Conservation (phyloP, 2,113 vertebrate species). For the Notothenia coriiceps region DNA sequence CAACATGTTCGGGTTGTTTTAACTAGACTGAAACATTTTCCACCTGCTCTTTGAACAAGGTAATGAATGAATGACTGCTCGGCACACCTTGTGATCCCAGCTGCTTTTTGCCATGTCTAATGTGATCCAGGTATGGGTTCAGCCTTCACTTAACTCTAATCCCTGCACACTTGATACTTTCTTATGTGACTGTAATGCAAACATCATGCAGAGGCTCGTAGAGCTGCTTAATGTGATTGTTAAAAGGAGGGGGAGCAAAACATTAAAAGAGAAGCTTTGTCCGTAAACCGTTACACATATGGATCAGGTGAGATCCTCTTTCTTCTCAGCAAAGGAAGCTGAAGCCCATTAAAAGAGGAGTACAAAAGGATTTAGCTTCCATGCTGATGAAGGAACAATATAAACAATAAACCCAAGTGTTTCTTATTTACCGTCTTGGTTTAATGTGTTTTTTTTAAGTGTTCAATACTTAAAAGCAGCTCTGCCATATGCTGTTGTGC, state of each 20-base stretch:
- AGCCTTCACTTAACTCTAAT: constrained; percentile 68
- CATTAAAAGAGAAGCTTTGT: constrained; percentile 68
- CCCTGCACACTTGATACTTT: constrained; percentile 64
- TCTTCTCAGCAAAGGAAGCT: constrained; percentile 23
- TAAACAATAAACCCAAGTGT: constrained; percentile 62
- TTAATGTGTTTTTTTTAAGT: constrained; percentile 73
- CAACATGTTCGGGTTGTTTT: constrained; percentile 10
- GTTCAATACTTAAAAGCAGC: constrained; percentile 35
- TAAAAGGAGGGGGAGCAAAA: constrained; percentile 36
- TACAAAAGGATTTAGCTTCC: constrained; percentile 45
- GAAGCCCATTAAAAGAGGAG: constrained; percentile 29
- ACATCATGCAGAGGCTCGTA: constrained; percentile 60
- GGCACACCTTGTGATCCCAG: constrained; percentile 43
- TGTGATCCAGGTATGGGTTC: constrained; percentile 71
- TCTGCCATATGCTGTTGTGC: constrained; percentile 42
- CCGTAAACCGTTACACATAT: constrained; percentile 61
- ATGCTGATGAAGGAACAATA: constrained; percentile 56
- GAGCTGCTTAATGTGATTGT: constrained; percentile 69
- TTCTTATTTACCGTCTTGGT: constrained; percentile 64
- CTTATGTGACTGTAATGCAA: constrained; percentile 68
- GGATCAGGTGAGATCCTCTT: constrained; percentile 64
- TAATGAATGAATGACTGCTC: constrained; percentile 45
- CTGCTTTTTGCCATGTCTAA: constrained; percentile 60
- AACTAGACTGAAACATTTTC: constrained; percentile 20
- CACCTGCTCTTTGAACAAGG: constrained; percentile 55